Evolutionary conservation across 2,888 invertebrate species (phyloP).

Genomic region (Tiphia femorata): DNA sequence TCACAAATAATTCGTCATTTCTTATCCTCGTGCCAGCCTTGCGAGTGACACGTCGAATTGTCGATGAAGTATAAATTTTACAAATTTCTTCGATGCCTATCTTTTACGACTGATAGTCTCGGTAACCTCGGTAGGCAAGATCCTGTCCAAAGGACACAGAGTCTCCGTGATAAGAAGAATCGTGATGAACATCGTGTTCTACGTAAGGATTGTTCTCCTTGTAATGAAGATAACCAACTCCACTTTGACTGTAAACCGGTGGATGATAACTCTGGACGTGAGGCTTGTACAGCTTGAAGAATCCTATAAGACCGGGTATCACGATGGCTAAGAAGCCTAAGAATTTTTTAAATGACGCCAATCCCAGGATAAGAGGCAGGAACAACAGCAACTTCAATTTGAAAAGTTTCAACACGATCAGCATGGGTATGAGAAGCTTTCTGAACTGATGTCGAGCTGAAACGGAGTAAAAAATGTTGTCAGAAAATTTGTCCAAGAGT

Average conservation of each 20-base stretch:
- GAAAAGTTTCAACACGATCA: conserved; percentile 85
- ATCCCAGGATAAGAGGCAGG: conserved; percentile 84
- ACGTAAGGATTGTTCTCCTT: conserved; percentile 68
- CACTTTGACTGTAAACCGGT: conserved; percentile 81
- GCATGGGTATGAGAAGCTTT: conserved; percentile 85
- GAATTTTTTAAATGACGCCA: conserved; percentile 88
- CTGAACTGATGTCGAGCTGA: conserved; percentile 84
- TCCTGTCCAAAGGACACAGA: conserved; percentile 78
- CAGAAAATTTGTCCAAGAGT: conserved; percentile 6
- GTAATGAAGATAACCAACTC: conserved; percentile 79
- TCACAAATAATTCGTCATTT: too few relatives aligned
- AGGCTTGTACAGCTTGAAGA: conserved; percentile 87
- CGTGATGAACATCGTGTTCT: conserved; percentile 61
- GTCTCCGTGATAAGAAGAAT: conserved; percentile 69
- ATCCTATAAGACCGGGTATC: conserved; percentile 85
- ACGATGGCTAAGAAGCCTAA: conserved; percentile 84
- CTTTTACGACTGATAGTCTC: conserved; percentile 48
- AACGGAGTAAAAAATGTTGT: conserved; percentile 8
- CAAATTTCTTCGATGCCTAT: too few relatives aligned
- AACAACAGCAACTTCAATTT: conserved; percentile 86
- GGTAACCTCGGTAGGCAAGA: conserved; percentile 81
- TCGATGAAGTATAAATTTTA: too few relatives aligned
- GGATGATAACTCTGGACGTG: conserved; percentile 68
- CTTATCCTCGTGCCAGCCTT: too few relatives aligned
- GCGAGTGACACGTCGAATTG: too few relatives aligned